These are phyloP conservation scores for Ranitomeya imitator DNA, from an alignment of 2,113 vertebrate genomes.

Conservation along the genomic window DNA sequence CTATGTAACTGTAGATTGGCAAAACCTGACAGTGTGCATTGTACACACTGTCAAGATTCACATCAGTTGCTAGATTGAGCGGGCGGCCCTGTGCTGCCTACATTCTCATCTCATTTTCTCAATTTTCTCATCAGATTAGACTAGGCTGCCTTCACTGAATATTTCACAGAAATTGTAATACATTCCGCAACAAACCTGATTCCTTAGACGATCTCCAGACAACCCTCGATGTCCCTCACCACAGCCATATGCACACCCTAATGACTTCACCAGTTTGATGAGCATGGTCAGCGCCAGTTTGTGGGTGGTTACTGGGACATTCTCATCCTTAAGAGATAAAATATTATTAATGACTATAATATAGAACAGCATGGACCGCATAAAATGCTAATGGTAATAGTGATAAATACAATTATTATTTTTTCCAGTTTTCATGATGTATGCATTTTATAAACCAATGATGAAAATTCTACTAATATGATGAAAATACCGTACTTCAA, in stretches of 20 bases:
- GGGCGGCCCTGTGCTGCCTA: no score
- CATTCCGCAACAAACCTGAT: slow-evolving; percentile 79
- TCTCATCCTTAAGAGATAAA: slow-evolving; percentile 80
- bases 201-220: slow-evolving; percentile 95
- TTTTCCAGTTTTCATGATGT: no score
- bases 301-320: slow-evolving; percentile 82
- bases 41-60: no score
- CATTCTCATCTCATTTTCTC: no score
- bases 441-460: no score
- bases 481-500: no score
- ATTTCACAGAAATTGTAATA: neutral
- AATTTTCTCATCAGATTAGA: no score
- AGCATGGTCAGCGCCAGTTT: slow-evolving; percentile 95
- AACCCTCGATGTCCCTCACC: slow-evolving; percentile 96
- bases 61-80: no score
- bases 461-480: no score
- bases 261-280: slow-evolving; percentile 97
- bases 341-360: neutral
- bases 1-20: no score
- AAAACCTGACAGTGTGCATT: no score
- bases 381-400: neutral
- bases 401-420: no score
- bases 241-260: slow-evolving; percentile 98
- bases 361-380: neutral
- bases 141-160: neutral